Conservation (phyloP, 2,113 vertebrate genomes). For the Pogonocichla stellata region DNA sequence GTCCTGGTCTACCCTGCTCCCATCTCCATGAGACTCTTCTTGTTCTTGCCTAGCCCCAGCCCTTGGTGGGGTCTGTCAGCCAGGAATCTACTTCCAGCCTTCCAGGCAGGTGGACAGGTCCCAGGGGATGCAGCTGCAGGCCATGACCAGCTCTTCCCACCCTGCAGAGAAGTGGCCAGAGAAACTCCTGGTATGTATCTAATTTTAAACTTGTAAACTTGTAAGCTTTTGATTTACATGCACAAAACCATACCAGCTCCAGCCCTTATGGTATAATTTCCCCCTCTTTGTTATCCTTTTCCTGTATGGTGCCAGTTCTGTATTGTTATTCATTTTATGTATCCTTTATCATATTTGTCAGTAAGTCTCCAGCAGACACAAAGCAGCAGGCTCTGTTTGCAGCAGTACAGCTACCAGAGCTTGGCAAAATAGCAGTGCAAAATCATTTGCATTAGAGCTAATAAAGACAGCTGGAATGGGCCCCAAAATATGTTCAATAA, state of each 20-base stretch:
- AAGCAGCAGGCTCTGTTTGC: conserved; percentile 32
- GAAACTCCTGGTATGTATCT: background rate
- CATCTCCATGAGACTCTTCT: background rate
- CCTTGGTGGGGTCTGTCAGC: background rate
- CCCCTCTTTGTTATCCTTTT: background rate
- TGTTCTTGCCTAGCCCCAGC: background rate
- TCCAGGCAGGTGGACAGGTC: background rate
- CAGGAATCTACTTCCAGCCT: background rate
- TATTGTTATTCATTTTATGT: background rate
- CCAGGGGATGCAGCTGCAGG: fast-evolving
- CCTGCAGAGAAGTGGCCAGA: fast-evolving
- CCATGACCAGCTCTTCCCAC: background rate
- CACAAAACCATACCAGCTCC: background rate
- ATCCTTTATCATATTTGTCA: conserved; percentile 25
- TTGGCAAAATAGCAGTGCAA: conserved; percentile 50
- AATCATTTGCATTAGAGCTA: conserved; percentile 55
- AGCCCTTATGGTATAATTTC: background rate
- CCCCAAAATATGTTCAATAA: conserved; percentile 61
- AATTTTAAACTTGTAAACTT: background rate
- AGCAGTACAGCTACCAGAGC: conserved; percentile 3
- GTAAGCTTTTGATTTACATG: background rate
- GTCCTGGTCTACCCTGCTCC: background rate
- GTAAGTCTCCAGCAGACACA: conserved; percentile 20
- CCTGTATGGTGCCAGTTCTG: background rate
- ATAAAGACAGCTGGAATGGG: conserved; percentile 57